Conservation (phyloP, 2,113 vertebrate genomes). For the Scalopus aquaticus region DNA sequence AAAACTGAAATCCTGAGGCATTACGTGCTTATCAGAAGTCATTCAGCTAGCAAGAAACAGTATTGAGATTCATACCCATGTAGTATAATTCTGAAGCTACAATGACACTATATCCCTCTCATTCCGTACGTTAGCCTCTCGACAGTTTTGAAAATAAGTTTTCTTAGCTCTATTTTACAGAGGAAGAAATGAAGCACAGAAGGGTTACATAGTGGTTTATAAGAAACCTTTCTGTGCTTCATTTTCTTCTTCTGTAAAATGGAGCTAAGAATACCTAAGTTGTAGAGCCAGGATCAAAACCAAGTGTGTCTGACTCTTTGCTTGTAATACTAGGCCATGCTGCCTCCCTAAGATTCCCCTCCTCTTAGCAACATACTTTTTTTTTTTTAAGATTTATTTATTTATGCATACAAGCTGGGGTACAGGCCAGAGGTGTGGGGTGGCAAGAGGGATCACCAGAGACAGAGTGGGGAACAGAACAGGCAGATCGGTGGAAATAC, state of each 20-base stretch:
- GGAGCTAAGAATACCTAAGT: neutral
- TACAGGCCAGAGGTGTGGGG: too few relatives aligned
- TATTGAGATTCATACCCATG: conserved; percentile 18
- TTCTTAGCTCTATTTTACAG: conserved; percentile 36
- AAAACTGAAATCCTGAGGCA: conserved; percentile 46
- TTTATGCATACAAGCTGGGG: too few relatives aligned
- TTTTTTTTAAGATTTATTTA: too few relatives aligned
- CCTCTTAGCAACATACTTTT: neutral
- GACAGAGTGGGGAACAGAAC: too few relatives aligned
- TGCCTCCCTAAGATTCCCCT: neutral
- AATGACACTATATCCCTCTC: neutral
- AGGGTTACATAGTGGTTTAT: neutral
- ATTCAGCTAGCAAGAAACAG: conserved; percentile 38
- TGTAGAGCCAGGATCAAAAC: conserved; percentile 29
- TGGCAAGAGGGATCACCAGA: too few relatives aligned
- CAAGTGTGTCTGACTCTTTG: conserved; percentile 6
- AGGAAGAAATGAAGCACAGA: conserved; percentile 26
- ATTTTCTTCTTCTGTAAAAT: too few relatives aligned
- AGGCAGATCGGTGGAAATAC: too few relatives aligned
- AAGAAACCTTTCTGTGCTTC: neutral
- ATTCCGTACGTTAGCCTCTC: neutral
- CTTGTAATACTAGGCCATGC: neutral
- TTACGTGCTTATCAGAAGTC: conserved; percentile 16
- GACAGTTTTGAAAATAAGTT: conserved; percentile 22
- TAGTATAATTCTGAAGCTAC: too few relatives aligned